Evolutionary conservation across 92 coral and sea anemone genomes (phyloP).

Genomic region (Parazoanthus darwini): DNA sequence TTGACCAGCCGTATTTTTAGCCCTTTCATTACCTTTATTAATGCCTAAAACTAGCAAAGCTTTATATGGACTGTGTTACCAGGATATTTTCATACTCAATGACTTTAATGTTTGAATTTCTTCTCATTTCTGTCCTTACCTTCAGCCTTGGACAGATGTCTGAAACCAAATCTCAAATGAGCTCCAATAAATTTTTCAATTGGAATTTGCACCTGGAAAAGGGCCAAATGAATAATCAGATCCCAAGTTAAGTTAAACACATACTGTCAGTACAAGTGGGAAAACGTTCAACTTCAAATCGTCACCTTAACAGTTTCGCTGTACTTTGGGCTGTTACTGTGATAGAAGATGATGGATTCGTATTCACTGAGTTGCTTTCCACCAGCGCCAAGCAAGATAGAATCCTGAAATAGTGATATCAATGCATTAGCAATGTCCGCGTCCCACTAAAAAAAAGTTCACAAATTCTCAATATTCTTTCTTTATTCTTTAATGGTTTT

Average conservation of each 20-base stretch:
- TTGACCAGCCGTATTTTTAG: too few species aligned
- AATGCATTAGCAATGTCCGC: not conserved
- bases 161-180: conserved; percentile 86
- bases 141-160: conserved; percentile 85
- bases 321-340: conserved; percentile 92
- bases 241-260: too few species aligned
- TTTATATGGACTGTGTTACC: too few species aligned
- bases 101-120: too few species aligned
- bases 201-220: conserved; percentile 84
- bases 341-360: conserved; percentile 88
- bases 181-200: conserved; percentile 87
- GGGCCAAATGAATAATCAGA: not conserved
- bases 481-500: too few species aligned
- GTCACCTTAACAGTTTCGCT: conserved; percentile 88
- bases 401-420: conserved; percentile 61
- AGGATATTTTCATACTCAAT: too few species aligned
- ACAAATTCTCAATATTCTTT: not conserved
- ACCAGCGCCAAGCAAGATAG: conserved; percentile 80
- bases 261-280: not conserved
- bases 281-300: not conserved
- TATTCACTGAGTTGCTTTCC: conserved; percentile 69
- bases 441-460: not conserved
- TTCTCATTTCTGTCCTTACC: conserved; percentile 24
- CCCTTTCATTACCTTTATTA: too few species aligned
- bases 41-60: too few species aligned